A percentile compares a stretch with the other conserved stretches of the same genome.
Evolutionary conservation across 2,113 vertebrate genomes (phyloP).

Genomic region (Megalops atlanticus): DNA sequence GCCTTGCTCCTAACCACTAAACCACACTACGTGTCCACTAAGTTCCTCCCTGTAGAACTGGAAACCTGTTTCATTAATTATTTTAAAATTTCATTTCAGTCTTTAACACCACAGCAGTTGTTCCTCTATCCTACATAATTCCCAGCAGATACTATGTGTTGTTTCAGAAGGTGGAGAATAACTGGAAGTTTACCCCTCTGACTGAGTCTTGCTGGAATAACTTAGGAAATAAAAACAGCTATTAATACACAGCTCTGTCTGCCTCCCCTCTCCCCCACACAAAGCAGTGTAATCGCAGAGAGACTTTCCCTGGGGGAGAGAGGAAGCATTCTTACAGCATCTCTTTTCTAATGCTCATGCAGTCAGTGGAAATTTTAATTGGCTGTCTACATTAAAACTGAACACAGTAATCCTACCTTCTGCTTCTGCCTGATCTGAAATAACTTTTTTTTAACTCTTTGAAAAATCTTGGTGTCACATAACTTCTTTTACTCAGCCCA

Average conservation of each 20-base stretch:
- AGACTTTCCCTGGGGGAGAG: not conserved
- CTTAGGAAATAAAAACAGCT: not conserved
- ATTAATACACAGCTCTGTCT: not conserved
- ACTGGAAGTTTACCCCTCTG: not conserved
- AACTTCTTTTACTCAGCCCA: too few species aligned
- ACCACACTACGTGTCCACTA: too few species aligned
- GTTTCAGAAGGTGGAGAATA: not conserved
- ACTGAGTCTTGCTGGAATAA: not conserved
- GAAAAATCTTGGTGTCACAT: too few species aligned
- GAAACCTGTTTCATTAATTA: too few species aligned
- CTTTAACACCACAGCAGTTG: too few species aligned
- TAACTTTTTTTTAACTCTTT: too few species aligned
- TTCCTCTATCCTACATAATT: too few species aligned
- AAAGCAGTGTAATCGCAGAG: not conserved
- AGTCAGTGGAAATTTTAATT: not conserved
- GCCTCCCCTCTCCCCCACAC: not conserved
- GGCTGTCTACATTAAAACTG: too few species aligned
- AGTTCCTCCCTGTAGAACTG: too few species aligned
- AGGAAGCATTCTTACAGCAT: not conserved
- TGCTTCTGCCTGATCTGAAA: not conserved
- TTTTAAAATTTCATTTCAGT: too few species aligned
- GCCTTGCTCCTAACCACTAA: too few species aligned
- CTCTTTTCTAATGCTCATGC: not conserved
- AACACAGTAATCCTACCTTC: not conserved
- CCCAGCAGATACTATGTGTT: too few species aligned